These are phyloP conservation scores for Erebia epiphron DNA, from an alignment of 2,888 invertebrate species.

Conservation along the genomic window DNA sequence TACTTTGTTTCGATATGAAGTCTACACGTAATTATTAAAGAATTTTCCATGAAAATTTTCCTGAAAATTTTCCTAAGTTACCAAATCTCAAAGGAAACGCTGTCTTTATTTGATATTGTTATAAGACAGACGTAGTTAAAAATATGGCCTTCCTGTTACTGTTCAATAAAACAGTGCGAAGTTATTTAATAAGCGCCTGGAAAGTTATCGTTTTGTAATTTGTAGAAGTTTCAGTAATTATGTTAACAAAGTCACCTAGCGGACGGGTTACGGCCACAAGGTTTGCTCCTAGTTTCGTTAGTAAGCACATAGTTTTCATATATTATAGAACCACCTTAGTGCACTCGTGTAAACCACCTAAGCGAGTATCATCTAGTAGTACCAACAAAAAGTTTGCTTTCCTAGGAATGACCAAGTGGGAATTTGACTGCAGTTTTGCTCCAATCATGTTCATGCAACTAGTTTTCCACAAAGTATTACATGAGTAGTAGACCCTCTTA, in stretches of 20 bases:
- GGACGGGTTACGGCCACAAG: conserved; percentile 3
- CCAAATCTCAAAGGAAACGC: not conserved
- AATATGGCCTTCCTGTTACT: conserved; percentile 3
- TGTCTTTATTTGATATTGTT: not conserved
- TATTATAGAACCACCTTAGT: too few relatives aligned
- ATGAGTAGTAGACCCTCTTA: too few relatives aligned
- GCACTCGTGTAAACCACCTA: too few relatives aligned
- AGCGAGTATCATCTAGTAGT: too few relatives aligned
- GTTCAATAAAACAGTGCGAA: conserved; percentile 3
- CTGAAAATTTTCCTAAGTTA: not conserved
- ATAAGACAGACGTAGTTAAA: not conserved
- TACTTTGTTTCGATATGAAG: not conserved
- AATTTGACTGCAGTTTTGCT: too few relatives aligned
- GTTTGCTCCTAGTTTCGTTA: conserved; percentile 17
- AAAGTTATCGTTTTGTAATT: conserved; percentile 5
- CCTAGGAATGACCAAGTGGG: too few relatives aligned
- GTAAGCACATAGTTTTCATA: conserved; percentile 13
- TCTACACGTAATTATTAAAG: not conserved
- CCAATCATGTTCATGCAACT: too few relatives aligned
- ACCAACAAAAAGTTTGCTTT: too few relatives aligned
- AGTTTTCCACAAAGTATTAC: too few relatives aligned
- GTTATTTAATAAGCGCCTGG: conserved; percentile 12
- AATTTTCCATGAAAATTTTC: not conserved
- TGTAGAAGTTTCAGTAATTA: conserved; percentile 21
- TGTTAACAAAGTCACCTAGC: conserved; percentile 25